Evolutionary conservation across 2,888 invertebrate genomes (phyloP).

Genomic region (Melolontha melolontha): DNA sequence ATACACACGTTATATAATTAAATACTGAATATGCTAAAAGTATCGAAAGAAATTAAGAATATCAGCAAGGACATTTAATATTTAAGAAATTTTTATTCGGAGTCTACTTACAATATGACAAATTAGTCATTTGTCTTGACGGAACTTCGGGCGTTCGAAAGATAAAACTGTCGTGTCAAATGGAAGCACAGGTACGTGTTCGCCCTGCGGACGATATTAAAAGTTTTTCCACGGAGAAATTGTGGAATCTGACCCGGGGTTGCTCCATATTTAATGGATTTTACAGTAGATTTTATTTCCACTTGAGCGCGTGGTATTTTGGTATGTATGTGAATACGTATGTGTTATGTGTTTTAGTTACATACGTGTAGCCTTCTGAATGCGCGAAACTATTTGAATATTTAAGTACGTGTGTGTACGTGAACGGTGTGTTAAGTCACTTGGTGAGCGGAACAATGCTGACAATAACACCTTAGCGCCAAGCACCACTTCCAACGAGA

Average conservation of each 20-base stretch:
- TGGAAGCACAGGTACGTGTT: constrained; percentile 58
- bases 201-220: constrained; percentile 55
- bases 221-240: constrained; percentile 45
- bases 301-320: constrained; percentile 10
- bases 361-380: constrained; percentile 12
- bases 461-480: not conserved
- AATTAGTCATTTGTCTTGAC: constrained; percentile 54
- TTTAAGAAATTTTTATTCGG: constrained; percentile 53
- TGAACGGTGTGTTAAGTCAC: constrained; percentile 19
- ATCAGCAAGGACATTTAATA: constrained; percentile 21
- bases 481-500: constrained; percentile 9
- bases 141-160: constrained; percentile 50
- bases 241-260: constrained; percentile 28
- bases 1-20: too few species aligned
- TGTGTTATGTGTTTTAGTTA: constrained; percentile 18
- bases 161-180: constrained; percentile 58
- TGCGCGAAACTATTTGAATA: constrained; percentile 32
- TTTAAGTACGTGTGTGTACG: constrained; percentile 30
- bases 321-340: constrained; percentile 3
- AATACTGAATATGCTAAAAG: too few species aligned
- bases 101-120: constrained; percentile 50
- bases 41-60: not conserved
- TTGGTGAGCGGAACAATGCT: constrained; percentile 12
- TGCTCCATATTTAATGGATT: constrained; percentile 37
- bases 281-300: constrained; percentile 34